Evolutionary conservation across 92 coral and sea anemone genomes (phyloP).

Genomic region (Porites rus): DNA sequence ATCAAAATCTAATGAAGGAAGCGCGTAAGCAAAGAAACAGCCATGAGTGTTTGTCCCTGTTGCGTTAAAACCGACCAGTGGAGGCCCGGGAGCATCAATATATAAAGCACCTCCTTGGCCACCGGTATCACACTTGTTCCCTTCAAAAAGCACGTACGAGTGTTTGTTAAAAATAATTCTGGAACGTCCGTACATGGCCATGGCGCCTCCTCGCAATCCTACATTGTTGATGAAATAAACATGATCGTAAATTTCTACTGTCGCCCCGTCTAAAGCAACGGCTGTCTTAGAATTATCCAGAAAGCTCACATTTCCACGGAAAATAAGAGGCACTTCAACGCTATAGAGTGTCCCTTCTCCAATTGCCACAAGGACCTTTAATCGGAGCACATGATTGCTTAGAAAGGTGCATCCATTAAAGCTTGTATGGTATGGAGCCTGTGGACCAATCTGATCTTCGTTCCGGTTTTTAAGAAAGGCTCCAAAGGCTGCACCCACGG

Average conservation of each 20-base stretch:
- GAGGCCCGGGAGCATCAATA: conserved; percentile 86
- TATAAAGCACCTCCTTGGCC: conserved; percentile 89
- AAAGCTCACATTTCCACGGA: conserved; percentile 58
- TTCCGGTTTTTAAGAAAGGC: conserved; percentile 69
- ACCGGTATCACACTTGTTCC: conserved; percentile 52
- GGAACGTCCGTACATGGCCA: conserved; percentile 93
- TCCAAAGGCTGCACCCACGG: conserved; percentile 81
- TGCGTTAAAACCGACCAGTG: conserved; percentile 72
- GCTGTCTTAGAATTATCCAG: conserved; percentile 76
- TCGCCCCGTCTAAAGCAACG: conserved; percentile 79
- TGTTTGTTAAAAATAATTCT: conserved; percentile 59
- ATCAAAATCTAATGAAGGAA: conserved; percentile 63
- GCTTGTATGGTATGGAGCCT: conserved; percentile 56
- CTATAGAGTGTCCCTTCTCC: conserved; percentile 85
- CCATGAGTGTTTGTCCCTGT: conserved; percentile 71
- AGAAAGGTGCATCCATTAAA: conserved; percentile 48
- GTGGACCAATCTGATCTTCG: conserved; percentile 78
- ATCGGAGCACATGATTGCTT: conserved; percentile 56
- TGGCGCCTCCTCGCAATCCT: conserved; percentile 89
- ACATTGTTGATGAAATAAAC: conserved; percentile 65
- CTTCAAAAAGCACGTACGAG: conserved; percentile 66
- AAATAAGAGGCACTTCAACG: conserved; percentile 68
- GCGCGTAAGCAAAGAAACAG: conserved; percentile 84
- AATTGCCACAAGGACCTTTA: conserved; percentile 48
- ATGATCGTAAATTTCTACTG: conserved; percentile 60